Conservation (phyloP, 2,888 invertebrate species). For the Cremastobaeus sp. region DNA sequence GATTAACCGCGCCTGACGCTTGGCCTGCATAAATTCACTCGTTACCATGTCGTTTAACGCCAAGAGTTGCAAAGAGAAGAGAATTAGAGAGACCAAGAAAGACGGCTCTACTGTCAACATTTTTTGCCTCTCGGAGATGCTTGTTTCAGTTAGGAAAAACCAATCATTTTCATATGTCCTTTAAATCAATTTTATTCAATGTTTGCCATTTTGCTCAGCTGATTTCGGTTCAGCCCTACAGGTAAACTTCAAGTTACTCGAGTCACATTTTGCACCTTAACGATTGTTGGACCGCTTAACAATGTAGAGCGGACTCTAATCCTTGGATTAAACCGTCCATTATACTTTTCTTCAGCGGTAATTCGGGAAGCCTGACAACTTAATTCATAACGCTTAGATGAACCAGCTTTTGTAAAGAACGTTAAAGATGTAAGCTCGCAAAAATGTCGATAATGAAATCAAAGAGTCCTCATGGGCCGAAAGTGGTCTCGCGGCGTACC, state of each 20-base stretch:
- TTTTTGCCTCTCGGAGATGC: no score
- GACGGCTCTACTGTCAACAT: no score
- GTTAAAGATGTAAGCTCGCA: slow-evolving; percentile 38
- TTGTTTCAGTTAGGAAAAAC: no score
- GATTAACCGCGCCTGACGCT: slow-evolving; percentile 63
- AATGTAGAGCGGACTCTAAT: slow-evolving; percentile 35
- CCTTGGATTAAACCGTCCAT: slow-evolving; percentile 46
- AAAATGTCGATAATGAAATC: slow-evolving; percentile 56
- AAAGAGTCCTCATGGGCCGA: slow-evolving; percentile 36
- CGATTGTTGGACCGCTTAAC: not conserved
- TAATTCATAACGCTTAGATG: slow-evolving; percentile 58
- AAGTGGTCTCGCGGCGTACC: slow-evolving; percentile 44
- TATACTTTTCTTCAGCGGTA: slow-evolving; percentile 49
- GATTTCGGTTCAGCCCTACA: no score
- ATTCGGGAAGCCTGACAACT: slow-evolving; percentile 55
- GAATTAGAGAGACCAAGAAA: not conserved
- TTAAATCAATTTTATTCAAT: no score
- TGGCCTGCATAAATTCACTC: slow-evolving; percentile 62
- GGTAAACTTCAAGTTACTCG: no score
- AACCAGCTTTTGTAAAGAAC: slow-evolving; percentile 34
- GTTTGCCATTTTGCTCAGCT: no score
- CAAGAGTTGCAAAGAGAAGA: slow-evolving; percentile 13
- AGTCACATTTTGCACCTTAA: not conserved
- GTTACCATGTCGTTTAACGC: slow-evolving; percentile 60
- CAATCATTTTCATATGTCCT: no score